A percentile compares a stretch with the other conserved stretches of the same genome.
These are phyloP conservation scores for Urocyon cinereoargenteus DNA, from an alignment of 2,797 vertebrate genomes.

Conservation along the genomic window DNA sequence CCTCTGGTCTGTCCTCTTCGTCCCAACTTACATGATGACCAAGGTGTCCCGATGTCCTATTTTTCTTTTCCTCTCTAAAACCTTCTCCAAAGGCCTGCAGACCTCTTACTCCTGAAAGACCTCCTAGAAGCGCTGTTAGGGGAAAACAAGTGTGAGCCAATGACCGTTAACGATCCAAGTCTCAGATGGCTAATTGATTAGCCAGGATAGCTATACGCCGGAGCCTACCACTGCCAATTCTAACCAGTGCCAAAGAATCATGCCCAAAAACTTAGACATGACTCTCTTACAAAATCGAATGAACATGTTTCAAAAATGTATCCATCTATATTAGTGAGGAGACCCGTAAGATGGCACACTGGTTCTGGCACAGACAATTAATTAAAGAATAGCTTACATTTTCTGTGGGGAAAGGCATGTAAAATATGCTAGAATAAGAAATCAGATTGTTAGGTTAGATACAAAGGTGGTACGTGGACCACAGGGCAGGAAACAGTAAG, in stretches of 20 bases:
- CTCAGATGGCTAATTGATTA: background rate
- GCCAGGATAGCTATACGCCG: background rate
- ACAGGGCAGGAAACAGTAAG: background rate
- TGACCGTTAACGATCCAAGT: background rate
- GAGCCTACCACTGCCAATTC: background rate
- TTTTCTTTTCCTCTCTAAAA: background rate
- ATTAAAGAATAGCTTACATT: background rate
- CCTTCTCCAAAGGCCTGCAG: background rate
- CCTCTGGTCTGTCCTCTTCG: background rate
- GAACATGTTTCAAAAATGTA: background rate
- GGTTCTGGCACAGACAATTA: background rate
- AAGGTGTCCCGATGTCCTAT: background rate
- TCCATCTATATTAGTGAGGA: background rate
- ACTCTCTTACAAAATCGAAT: background rate
- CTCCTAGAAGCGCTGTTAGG: background rate
- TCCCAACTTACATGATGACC: background rate
- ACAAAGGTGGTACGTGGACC: too few species aligned
- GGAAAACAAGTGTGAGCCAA: background rate
- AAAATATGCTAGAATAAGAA: background rate
- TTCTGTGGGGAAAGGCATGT: background rate
- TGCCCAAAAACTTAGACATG: background rate
- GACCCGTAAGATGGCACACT: background rate
- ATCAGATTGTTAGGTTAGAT: background rate
- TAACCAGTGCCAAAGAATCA: background rate
- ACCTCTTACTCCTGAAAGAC: background rate